Conservation (phyloP, 2,888 invertebrate genomes). For the Idaea aversata region DNA sequence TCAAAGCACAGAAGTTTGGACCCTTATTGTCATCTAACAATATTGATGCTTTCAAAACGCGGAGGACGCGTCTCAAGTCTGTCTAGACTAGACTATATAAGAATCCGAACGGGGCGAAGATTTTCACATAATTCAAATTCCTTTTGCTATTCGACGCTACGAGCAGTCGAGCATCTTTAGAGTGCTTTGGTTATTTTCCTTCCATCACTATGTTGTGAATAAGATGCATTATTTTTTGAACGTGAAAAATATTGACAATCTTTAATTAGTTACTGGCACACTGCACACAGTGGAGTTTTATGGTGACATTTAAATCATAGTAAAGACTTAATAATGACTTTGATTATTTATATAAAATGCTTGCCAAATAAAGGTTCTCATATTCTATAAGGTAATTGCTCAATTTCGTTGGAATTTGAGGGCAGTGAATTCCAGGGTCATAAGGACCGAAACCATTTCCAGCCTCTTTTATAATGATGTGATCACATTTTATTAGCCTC, state of each 20-base stretch:
- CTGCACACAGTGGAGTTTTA: background rate
- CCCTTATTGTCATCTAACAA: background rate
- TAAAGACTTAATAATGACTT: background rate
- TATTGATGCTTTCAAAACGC: background rate
- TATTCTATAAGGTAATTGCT: background rate
- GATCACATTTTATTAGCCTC: slow-evolving; percentile 12
- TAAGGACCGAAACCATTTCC: background rate
- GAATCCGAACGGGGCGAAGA: slow-evolving; percentile 6
- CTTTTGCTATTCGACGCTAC: slow-evolving; percentile 11
- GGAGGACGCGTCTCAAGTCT: background rate
- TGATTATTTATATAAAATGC: background rate
- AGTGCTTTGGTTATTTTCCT: background rate
- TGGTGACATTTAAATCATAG: background rate
- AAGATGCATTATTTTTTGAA: background rate
- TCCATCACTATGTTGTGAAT: background rate
- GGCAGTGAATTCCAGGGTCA: background rate
- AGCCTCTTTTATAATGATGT: slow-evolving; percentile 1
- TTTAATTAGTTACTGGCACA: background rate
- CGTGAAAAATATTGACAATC: background rate
- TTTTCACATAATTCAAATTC: slow-evolving; percentile 20
- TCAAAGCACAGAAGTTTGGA: background rate
- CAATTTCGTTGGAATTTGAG: background rate
- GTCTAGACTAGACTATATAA: slow-evolving; percentile 2
- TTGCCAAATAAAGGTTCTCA: background rate
- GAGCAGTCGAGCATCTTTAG: background rate